phyloP scores from a whole-genome alignment of 2,113 vertebrate genomes.

The Pampusana beccarii region DNA sequence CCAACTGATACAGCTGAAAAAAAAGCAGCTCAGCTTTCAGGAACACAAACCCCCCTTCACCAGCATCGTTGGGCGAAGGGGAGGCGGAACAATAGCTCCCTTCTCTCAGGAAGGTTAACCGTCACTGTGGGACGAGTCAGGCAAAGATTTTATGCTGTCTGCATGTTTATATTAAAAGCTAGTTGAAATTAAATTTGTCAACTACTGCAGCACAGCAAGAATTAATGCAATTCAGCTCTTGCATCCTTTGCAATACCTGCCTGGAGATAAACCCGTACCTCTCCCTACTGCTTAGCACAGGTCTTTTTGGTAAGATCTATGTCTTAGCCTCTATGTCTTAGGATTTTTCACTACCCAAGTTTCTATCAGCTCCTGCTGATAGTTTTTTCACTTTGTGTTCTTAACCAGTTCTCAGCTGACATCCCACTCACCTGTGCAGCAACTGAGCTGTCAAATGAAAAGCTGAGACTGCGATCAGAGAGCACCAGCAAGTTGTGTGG shows the following conservation, averaged over 20 bases:
- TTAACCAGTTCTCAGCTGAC: neutral
- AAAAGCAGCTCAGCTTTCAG: neutral
- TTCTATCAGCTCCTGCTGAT: neutral
- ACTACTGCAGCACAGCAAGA: neutral
- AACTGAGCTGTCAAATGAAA: neutral
- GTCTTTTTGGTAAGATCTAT: neutral
- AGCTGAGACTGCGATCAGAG: neutral
- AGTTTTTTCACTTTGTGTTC: neutral
- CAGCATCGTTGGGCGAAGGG: neutral
- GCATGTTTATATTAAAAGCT: neutral
- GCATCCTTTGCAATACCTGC: neutral
- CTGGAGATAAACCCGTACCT: neutral
- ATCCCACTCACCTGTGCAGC: neutral
- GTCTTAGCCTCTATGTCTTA: neutral
- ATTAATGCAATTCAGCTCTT: neutral
- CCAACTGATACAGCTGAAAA: neutral
- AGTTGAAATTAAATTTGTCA: neutral
- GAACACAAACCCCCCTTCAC: neutral
- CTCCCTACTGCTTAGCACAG: neutral
- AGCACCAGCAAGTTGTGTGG: neutral
- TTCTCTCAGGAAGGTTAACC: slow-evolving; percentile 20
- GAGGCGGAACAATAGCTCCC: neutral
- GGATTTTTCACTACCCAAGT: neutral
- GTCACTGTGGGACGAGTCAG: neutral
- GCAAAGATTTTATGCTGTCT: neutral